Evolutionary conservation across 2,888 invertebrate genomes (phyloP), one percentile per base, ranked within the genome.

Genomic region (Gryllus longicercus): DNA sequence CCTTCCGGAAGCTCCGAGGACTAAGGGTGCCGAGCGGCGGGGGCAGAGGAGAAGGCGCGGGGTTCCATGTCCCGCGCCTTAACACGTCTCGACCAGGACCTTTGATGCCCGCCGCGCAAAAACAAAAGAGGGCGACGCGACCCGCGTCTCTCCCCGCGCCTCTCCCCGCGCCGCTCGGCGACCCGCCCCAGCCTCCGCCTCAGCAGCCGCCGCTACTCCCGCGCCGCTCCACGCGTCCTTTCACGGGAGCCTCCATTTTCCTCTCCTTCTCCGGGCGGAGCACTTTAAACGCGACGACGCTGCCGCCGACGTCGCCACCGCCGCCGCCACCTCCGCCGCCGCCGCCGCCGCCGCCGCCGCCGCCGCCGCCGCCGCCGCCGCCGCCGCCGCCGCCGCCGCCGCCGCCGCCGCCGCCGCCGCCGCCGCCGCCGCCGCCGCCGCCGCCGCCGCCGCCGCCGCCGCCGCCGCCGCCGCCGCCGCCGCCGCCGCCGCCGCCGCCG

Each of bases 101-200:
- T 63, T 63, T 63, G 63, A 63, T 63, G 63, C n/a, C 23, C 77
- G 23, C 51, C 51, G 77, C n/a, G 14, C 77, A 38, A 79, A 79
- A 77, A 79, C 79, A 79, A 79, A 76, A 77, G 75, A 50, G 77
- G 76, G 79, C 38, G 77, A 49, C 23, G 50, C 76, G 76, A 23
- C 75, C 18, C 75, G 74, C 16, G 63, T 11, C 23, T 2, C 16
- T n/a, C 76, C 75, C 75, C 50, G 49, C 79, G 18, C n/a, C 75
- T 49, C n/a, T 38, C 25, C 49, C 75, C 75, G 23, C 38, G 38
- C 38, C 76, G 76, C 16, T 51, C 18, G 49, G 74, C 16, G 63
- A 14, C 23, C 38, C 78, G 74, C 79, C 75, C 49, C 50, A 21
- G 74, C 10, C 49, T 49, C 50, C n/a, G 75, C 51, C 49, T n/a